Conservation (phyloP, 2,113 vertebrate species). For the Tympanuchus pallidicinctus region DNA sequence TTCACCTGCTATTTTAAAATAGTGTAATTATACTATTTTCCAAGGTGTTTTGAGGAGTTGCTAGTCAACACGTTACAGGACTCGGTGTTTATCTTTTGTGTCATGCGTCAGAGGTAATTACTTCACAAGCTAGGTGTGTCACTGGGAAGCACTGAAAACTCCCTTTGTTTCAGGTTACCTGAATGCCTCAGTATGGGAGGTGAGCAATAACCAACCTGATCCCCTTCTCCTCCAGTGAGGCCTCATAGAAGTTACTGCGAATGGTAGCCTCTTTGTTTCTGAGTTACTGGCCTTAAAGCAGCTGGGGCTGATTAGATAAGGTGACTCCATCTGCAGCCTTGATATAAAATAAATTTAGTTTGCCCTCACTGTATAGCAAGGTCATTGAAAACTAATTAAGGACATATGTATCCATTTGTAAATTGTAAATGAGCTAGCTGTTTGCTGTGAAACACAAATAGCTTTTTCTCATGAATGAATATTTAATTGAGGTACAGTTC, state of each 20-base stretch:
- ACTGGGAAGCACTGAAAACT: constrained; percentile 66
- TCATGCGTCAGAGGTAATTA: constrained; percentile 70
- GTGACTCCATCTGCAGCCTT: constrained; percentile 31
- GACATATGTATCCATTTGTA: constrained; percentile 55
- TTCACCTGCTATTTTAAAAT: constrained; percentile 37
- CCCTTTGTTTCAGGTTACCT: constrained; percentile 67
- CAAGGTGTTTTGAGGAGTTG: constrained; percentile 57
- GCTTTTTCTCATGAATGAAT: constrained; percentile 43
- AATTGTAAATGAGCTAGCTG: constrained; percentile 23
- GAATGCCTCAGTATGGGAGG: constrained; percentile 42
- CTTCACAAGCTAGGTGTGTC: constrained; percentile 68
- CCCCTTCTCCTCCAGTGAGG: constrained; percentile 50
- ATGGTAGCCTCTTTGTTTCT: constrained; percentile 64
- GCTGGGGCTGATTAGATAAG: constrained; percentile 62
- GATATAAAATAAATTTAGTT: constrained; percentile 58
- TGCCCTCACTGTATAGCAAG: neutral
- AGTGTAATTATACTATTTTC: constrained; percentile 29
- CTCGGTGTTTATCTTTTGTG: constrained; percentile 52
- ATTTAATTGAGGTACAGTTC: constrained; percentile 26
- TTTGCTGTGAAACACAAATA: constrained; percentile 41
- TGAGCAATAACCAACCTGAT: constrained; percentile 19
- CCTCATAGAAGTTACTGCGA: constrained; percentile 43
- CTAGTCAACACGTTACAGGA: constrained; percentile 60
- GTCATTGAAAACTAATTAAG: constrained; percentile 62
- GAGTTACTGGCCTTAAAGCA: constrained; percentile 47